A percentile compares a stretch with the other conserved stretches of the same genome.
Evolutionary conservation across 2,888 invertebrate species (phyloP).

Genomic region (Phaedon cochleariae): DNA sequence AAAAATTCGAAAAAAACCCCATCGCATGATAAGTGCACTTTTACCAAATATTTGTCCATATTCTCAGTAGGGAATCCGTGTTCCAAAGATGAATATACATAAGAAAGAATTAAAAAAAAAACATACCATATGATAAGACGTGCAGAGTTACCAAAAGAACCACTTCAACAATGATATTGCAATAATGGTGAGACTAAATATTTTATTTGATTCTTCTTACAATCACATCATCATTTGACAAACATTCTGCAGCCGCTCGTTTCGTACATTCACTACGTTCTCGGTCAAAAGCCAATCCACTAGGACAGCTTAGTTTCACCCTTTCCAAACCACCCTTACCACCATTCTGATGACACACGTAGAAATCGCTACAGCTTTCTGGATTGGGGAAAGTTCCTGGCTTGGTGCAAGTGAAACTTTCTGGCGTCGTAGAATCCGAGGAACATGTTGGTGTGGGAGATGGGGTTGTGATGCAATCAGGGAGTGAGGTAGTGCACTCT

Average conservation of each 20-base stretch:
- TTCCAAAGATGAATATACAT: too few species aligned
- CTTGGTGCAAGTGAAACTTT: neutral
- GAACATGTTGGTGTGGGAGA: neutral
- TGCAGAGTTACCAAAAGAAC: too few species aligned
- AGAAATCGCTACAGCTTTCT: conserved; percentile 64
- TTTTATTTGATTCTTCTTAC: too few species aligned
- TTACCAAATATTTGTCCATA: too few species aligned
- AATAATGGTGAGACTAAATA: too few species aligned
- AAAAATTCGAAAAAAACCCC: too few species aligned
- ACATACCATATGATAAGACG: too few species aligned
- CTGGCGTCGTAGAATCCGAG: neutral
- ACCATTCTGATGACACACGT: conserved; percentile 62
- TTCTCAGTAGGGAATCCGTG: too few species aligned
- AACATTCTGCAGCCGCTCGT: neutral
- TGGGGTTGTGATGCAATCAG: neutral
- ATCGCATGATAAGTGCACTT: too few species aligned
- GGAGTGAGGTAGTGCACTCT: neutral
- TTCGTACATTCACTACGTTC: conserved; percentile 2
- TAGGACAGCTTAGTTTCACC: conserved; percentile 35
- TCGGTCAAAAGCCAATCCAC: conserved; percentile 37
- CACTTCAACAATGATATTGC: too few species aligned
- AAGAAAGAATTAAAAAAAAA: too few species aligned
- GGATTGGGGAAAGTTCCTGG: conserved; percentile 46
- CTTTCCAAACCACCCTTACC: conserved; percentile 4
- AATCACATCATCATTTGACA: neutral